Conservation (phyloP, 2,113 vertebrate species). For the Ctenomys sociabilis region DNA sequence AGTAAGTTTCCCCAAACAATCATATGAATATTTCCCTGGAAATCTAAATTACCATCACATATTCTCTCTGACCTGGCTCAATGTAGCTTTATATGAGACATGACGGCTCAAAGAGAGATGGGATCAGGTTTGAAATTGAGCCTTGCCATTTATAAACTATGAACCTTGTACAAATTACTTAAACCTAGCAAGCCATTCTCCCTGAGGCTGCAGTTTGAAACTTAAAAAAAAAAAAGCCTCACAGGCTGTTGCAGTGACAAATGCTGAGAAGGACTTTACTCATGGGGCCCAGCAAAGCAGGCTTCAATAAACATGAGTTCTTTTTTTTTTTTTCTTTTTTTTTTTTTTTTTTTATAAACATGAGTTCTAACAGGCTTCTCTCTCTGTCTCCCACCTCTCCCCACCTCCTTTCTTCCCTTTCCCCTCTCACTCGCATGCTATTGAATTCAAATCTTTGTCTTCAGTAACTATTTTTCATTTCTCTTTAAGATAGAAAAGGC, state of each 20-base stretch:
- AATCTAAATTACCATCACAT: background rate
- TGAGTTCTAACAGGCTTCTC: no score
- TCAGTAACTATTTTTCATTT: background rate
- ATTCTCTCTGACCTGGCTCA: background rate
- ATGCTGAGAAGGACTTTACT: background rate
- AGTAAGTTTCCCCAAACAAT: background rate
- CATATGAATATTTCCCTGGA: background rate
- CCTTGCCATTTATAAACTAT: background rate
- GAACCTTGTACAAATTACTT: slow-evolving; percentile 26
- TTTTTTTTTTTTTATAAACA: no score
- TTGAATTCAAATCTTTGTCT: background rate
- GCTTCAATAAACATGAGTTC: background rate
- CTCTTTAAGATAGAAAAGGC: background rate
- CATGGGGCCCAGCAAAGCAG: background rate
- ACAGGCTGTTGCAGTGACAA: background rate
- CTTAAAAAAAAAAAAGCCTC: background rate
- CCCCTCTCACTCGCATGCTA: background rate
- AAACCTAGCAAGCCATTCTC: background rate
- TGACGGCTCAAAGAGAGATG: background rate
- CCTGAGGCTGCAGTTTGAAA: background rate
- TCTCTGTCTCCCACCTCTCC: background rate
- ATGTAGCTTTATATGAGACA: background rate
- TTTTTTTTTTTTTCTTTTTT: background rate
- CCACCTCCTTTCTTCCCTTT: background rate
- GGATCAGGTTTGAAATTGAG: background rate